Evolutionary conservation across 2,797 vertebrate species (phyloP), one percentile per base, ranked within the genome.

Genomic region (Gorsachius magnificus): DNA sequence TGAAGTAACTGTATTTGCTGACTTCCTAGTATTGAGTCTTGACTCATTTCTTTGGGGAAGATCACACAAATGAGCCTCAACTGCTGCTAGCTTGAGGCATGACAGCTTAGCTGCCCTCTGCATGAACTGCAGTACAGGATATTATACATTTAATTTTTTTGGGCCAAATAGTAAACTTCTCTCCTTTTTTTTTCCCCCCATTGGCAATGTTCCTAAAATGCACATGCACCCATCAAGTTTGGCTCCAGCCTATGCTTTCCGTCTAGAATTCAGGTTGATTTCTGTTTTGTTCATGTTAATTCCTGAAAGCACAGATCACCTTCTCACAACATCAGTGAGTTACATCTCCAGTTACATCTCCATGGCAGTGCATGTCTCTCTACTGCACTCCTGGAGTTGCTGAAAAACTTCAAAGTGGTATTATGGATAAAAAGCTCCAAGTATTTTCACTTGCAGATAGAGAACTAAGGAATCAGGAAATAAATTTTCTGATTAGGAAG

Each of bases 191-290:
- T 38, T 38, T 38, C 11, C 19, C 16, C n/a, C 68, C 16, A 28
- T 9, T 83, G n/a, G 12, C 26, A 43, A 2, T 25, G 8, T 31
- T 60, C 71, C 20, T n/a, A 9, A 61, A 65, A 63, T 35, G 29
- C 35, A 8, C 0, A 0, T 33, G 41, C 38, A 81, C 19, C 31
- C 21, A 12, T 19, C 1, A 10, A 21, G 16, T 57, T 84, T 31
- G n/a, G 22, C 54, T 89, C 36, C 65, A 65, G 29, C 60, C 45
- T 57, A 1, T 31, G 36, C 43, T 89, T 81, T 71, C 65, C 24
- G 10, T 65, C 35, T 14, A 9, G 45, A 50, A 64, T 60, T 66
- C 35, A 12, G 2, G 33, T 5, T 81, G 63, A 50, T 61, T 90
- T 86, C 74, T 85, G 5, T 43, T 64, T 76, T 50, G 46, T 83